Conservation (phyloP, 1,140 invertebrate genomes). For the Drosophila nigrodunni region DNA sequence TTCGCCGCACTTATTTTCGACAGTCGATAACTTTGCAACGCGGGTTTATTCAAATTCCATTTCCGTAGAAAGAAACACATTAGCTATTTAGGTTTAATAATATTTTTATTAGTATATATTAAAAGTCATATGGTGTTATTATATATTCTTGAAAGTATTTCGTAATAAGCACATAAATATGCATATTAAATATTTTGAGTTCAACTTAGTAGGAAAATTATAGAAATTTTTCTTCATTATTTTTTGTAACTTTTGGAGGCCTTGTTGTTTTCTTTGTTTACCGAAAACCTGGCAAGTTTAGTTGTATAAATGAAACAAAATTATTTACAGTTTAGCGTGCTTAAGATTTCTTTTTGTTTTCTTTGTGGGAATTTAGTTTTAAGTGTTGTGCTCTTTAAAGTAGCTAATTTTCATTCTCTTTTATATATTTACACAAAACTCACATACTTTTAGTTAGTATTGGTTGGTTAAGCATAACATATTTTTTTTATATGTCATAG, state of each 20-base stretch:
- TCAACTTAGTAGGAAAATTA: constrained; percentile 70
- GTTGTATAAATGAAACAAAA: constrained; percentile 63
- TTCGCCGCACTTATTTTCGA: not conserved
- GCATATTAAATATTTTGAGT: constrained; percentile 51
- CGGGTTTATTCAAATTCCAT: not conserved
- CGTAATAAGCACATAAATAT: constrained; percentile 71
- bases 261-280: constrained; percentile 5
- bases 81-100: constrained; percentile 68
- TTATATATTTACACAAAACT: constrained; percentile 46
- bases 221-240: constrained; percentile 31
- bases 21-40: not conserved
- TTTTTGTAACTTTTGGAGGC: not conserved
- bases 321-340: constrained; percentile 70
- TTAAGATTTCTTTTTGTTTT: constrained; percentile 33
- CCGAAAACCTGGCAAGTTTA: constrained; percentile 36
- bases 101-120: constrained; percentile 79
- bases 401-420: constrained; percentile 6
- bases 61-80: not conserved
- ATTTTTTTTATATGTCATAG: constrained; percentile 30
- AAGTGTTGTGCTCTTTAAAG: constrained; percentile 30
- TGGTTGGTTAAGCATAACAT: constrained; percentile 35
- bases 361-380: constrained; percentile 29
- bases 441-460: constrained; percentile 31
- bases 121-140: constrained; percentile 82
- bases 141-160: constrained; percentile 78